Conservation (phyloP, 2,888 invertebrate species). For the Drosophila ustulata region DNA sequence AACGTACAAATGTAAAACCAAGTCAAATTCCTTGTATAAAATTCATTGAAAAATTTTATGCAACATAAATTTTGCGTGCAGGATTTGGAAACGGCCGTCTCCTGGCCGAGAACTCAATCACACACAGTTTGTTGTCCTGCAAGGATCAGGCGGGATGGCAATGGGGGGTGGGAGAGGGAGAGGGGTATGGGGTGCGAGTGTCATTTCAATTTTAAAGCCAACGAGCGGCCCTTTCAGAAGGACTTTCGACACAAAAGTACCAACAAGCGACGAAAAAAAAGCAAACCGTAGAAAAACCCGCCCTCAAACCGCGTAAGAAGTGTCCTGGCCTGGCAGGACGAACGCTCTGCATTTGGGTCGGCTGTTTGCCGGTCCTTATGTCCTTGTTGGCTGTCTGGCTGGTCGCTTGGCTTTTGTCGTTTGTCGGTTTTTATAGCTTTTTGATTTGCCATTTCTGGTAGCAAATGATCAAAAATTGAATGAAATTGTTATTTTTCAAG, state of each 20-base stretch:
- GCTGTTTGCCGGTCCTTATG: constrained; percentile 27
- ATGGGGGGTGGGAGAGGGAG: not conserved
- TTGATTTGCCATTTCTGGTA: constrained; percentile 82
- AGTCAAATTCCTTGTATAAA: constrained; percentile 79
- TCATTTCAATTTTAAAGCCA: constrained; percentile 79
- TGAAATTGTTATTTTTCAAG: constrained; percentile 82
- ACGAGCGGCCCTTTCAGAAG: constrained; percentile 48
- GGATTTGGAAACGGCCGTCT: constrained; percentile 66
- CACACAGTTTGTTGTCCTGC: constrained; percentile 41
- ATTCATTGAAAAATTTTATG: constrained; percentile 83
- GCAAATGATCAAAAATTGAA: constrained; percentile 82
- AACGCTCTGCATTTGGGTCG: constrained; percentile 34
- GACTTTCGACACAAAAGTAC: constrained; percentile 11
- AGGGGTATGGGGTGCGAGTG: constrained; percentile 50
- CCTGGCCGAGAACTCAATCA: constrained; percentile 67
- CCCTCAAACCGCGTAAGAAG: constrained; percentile 72
- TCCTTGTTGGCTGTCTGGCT: constrained; percentile 20
- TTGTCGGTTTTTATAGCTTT: constrained; percentile 79
- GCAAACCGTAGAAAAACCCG: constrained; percentile 34
- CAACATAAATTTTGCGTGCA: constrained; percentile 82
- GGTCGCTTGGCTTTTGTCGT: constrained; percentile 52
- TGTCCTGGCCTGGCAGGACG: constrained; percentile 42
- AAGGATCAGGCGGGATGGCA: not conserved
- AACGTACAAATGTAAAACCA: constrained; percentile 61
- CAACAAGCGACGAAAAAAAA: constrained; percentile 5